Percentiles rank a stretch among this genome's conserved stretches.
These are phyloP conservation scores for Argyresthia goedartella DNA, from an alignment of 2,888 invertebrate species.

Conservation along the genomic window DNA sequence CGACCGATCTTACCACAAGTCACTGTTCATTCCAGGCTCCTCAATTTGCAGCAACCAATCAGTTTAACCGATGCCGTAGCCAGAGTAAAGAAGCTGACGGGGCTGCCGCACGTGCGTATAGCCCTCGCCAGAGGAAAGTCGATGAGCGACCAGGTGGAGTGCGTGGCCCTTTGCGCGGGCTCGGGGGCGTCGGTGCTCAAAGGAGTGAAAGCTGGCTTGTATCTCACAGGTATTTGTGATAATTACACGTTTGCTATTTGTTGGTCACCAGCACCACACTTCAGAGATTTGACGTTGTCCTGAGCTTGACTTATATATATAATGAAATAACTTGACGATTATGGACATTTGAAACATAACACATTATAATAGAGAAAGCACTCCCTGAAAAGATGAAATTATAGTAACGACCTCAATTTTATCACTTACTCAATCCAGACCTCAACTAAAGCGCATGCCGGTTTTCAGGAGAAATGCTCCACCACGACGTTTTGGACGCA, in stretches of 20 bases:
- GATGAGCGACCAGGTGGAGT: constrained; percentile 59
- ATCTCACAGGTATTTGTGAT: constrained; percentile 75
- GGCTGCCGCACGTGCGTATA: constrained; percentile 78
- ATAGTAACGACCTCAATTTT: no score
- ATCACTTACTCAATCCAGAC: no score
- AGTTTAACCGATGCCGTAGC: constrained; percentile 73
- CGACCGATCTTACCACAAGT: no score
- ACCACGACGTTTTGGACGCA: constrained; percentile 93
- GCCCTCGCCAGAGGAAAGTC: constrained; percentile 70
- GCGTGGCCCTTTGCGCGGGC: constrained; percentile 90
- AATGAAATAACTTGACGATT: no score
- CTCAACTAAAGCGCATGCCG: no score
- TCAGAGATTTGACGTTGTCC: not conserved
- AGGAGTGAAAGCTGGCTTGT: constrained; percentile 80
- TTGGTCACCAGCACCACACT: not conserved
- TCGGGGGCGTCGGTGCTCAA: constrained; percentile 86
- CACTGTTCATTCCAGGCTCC: constrained; percentile 21
- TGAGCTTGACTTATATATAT: no score
- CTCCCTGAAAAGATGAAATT: no score
- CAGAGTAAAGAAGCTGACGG: constrained; percentile 77
- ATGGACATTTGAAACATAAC: no score
- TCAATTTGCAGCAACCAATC: constrained; percentile 28
- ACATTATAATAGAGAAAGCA: no score
- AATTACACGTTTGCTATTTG: not conserved
- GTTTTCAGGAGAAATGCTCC: constrained; percentile 86